Evolutionary conservation across 2,888 invertebrate species (phyloP), one percentile per base, ranked within the genome.

Genomic region (Dendrolimus pini): DNA sequence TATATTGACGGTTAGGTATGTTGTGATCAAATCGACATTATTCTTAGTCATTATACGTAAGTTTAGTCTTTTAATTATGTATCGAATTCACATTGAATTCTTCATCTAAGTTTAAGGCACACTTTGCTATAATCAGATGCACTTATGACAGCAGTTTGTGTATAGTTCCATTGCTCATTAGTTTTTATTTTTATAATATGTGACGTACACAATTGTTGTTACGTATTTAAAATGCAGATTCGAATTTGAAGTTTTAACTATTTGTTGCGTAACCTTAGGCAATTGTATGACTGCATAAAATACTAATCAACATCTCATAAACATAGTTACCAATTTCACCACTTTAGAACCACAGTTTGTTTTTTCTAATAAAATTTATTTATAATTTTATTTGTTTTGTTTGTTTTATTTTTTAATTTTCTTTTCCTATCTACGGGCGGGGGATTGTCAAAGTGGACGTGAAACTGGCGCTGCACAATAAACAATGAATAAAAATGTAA

Each of bases 381-480:
- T 78, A 71, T 71, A 72, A 66, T 66, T 74, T 75, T 71, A 62
- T 68, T 75, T 76, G 70, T 69, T 69, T 71, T 77, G 79, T 78
- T 70, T 66, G 67, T 73, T 76, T 75, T 75, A 74, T 72, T 78
- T 75, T 71, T 70, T 69, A 71, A 71, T 69, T 70, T 68, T 68
- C 70, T 75, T 74, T 77, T 75, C 78, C 76, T 72, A 71, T 66
- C 67, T 77, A 74, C 62, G 82, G 82, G 83, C 78, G 83, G 86
- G 83, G 85, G 86, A 82, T 86, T 86, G 84, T 86, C 85, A 82
- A 83, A 85, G 84, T 84, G 87, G 81, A 83, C 82, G 87, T 83
- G 84, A 77, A 72, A 64, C 78, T 72, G 88, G 89, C 89, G 89
- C 89, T 90, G 89, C 89, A 89, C 89, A 83, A 69, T 70, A 74